Base-by-base conservation (phyloP, 2,113 vertebrate genomes). In the Ptilonorhynchus violaceus region DNA sequence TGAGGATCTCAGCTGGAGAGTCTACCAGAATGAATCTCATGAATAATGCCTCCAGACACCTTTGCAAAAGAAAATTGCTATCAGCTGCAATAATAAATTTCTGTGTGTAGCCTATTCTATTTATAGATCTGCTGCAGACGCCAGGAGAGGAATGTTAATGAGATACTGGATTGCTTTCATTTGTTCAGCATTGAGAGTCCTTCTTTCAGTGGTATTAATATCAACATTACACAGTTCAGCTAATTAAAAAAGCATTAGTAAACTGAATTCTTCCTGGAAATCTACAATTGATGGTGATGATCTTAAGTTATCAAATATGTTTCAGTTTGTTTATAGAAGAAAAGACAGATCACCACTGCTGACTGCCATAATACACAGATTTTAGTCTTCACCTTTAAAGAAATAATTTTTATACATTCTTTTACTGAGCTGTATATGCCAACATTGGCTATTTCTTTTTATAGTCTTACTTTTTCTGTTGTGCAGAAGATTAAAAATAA, bases 31-130 rank as follows among this genome's bases (percentile, higher is more conserved):
- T 76, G 94, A 97, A 85, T 89, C 73, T 91, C 91, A 94, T 97
- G 96, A 97, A 96, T 97, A 97, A 97, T 73, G 92, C 90, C 96
- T 97, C 83, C 53, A 97, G 95, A 96, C 92, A 94, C 69, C 96
- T 96, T 88, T 92, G 91, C 92, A 96, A 95, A 95, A 87, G 83
- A 95, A 97, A 97, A 97, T 93, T 89, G 82, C 94, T 91, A 58
- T 96, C 88, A 93, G 89, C 79, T 86, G 95, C 94, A 97, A 97
- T 85, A 97, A 89, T 95, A 95, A 92, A 97, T 97, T 93, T 93
- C 95, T 97, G 11, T 91, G 85, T 95, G 94, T 93, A 95, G 89
- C 42, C 60, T 89, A 14, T 95, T 96, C 97, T 98, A 96, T 97
- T 97, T 96, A 97, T 93, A 98, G 97, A 42, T 70, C 46, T 73